phyloP scores from a whole-genome alignment of 2,113 vertebrate species.

The Emydura subglobosa region DNA sequence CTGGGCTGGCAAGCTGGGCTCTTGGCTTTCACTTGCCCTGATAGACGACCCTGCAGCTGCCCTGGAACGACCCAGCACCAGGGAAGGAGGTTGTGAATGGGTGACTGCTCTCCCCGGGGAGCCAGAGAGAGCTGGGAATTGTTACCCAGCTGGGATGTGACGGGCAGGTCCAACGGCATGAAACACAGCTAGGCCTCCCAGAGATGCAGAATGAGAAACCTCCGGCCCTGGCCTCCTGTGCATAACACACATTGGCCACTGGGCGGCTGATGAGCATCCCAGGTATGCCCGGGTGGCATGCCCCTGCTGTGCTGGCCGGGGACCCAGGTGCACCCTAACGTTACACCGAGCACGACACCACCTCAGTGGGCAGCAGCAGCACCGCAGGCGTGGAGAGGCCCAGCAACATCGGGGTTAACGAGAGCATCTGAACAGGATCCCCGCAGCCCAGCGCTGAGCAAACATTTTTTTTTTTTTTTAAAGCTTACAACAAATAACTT shows the following conservation, averaged over 20 bases:
- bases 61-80: neutral
- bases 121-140: neutral
- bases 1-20: neutral
- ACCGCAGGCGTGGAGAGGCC: neutral
- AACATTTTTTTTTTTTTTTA: neutral
- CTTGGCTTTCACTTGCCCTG: neutral
- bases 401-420: neutral
- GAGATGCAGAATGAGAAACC: neutral
- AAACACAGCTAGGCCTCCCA: neutral
- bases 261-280: neutral
- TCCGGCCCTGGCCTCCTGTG: neutral
- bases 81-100: neutral
- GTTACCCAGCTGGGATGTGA: neutral
- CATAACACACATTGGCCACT: neutral
- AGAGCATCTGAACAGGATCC: neutral
- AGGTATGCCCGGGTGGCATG: neutral
- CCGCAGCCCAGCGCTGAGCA: constrained; percentile 3
- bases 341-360: fast-evolving
- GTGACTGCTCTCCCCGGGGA: neutral
- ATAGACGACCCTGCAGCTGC: neutral
- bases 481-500: constrained; percentile 65
- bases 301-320: neutral
- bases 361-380: neutral
- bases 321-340: neutral
- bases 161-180: neutral